Evolutionary conservation across 2,888 invertebrate species (phyloP), one percentile per base, ranked within the genome.

Genomic region (Nysson spinosus): DNA sequence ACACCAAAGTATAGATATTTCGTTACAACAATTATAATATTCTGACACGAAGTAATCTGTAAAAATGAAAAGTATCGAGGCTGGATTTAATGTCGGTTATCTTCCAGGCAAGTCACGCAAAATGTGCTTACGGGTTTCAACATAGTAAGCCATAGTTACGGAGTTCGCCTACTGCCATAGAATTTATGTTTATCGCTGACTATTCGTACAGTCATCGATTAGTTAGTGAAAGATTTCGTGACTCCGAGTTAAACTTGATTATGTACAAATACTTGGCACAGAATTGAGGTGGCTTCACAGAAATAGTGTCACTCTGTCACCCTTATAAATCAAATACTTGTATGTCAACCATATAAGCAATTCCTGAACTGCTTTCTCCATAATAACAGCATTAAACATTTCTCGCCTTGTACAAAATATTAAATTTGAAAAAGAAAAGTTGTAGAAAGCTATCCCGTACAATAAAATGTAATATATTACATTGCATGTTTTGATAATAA

Each of bases 101-200:
- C 60, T 43, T 56, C 57, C 52, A 71, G 63, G 39, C 75, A 34
- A 73, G 71, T 73, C 73, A 73, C 73, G 73, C 67, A 75, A 61
- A 75, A 57, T 62, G 30, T 39, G 58, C 28, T 37, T 40, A 20
- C 30, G 5, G 9, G 34, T 75, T 73, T 71, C 73, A 49, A 61
- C 75, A 72, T 49, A 35, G 47, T 44, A 37, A 5, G 12, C 20
- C 44, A 28, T 42, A 24, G 60, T 55, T 69, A 17, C 64, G 40
- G 47, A 49, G 50, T 35, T 43, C 24, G 43, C 40, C 64, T 74
- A 73, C 60, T 54, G 50, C 51, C 30, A 9, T n/a, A 42, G 46
- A 58, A 69, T 72, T 72, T 65, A 69, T 70, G 65, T 32, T 52
- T 58, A 26, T 37, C 47, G 42, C 19, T 42, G 61, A 55, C 54